Evolutionary conservation across 2,113 vertebrate genomes (phyloP).

Genomic region (Labeo catla): DNA sequence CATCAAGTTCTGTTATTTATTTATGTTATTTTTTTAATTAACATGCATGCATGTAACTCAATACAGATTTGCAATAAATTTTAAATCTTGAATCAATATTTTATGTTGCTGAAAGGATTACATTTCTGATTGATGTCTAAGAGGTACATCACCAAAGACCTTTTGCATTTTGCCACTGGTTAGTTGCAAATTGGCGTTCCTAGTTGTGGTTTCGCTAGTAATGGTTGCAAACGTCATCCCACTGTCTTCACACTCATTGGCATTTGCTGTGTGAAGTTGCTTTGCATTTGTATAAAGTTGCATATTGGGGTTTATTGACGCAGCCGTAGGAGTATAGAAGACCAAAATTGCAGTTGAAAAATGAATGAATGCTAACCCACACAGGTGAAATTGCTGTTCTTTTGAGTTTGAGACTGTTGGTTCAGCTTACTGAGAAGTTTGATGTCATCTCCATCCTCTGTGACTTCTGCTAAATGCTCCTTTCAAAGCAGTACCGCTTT

Average conservation of each 20-base stretch:
- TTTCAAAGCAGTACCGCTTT: background rate
- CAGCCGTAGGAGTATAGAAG: background rate
- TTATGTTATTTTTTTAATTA: too few species aligned
- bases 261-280: background rate
- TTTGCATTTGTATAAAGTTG: background rate
- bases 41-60: background rate
- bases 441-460: background rate
- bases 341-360: background rate
- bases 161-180: background rate
- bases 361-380: background rate
- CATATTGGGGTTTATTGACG: background rate
- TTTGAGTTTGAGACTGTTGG: background rate
- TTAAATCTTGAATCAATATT: background rate
- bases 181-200: background rate
- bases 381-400: background rate
- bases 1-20: background rate
- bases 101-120: background rate
- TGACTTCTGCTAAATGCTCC: conserved; percentile 12
- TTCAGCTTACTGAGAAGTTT: background rate
- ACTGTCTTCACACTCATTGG: background rate
- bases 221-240: background rate
- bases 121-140: background rate
- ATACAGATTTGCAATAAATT: background rate
- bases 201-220: background rate
- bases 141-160: background rate